Evolutionary conservation across 2,888 invertebrate genomes (phyloP), one percentile per base, ranked within the genome.

Genomic region (Pristionchus japonicus): DNA sequence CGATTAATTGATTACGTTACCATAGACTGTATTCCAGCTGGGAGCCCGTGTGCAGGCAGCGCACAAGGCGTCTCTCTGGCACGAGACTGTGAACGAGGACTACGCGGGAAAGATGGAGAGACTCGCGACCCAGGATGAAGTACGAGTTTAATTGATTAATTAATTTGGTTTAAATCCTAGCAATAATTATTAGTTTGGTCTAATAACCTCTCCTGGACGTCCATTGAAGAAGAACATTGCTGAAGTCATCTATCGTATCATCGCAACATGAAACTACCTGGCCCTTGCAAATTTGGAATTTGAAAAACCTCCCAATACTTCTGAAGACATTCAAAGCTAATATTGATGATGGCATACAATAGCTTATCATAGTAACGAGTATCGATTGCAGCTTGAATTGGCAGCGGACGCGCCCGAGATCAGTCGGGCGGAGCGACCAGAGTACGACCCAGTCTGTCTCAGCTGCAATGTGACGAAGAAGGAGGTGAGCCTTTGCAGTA

Each of bases 401-500:
- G 67, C 61, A 7, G 40, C 64, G 67, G 93, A 93, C 82, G 40
- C 87, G 3, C 64, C 88, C 13, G 88, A 90, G 34, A 27, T 92
- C 23, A n/a, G 70, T n/a, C 34, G 89, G 3, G 91, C 89, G 23
- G 89, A 92, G 11, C 89, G 93, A 11, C 93, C 93, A 23, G 88
- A 88, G 15, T 91, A 90, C 70, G 94, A 94, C 88, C 90, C 92
- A 20, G 88, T 92, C 74, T 94, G 94, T 88, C 89, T 91, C 83
- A 92, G 93, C n/a, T 94, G 94, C 88, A 92, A 93, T 86, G 93
- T 93, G 31, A 89, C 86, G 20, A 92, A 92, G 89, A 91, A 91
- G 80, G 74, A 89, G 88, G 93, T 92, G 6, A 49, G 49, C 11
- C 6, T 20, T 47, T 11, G 6, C n/a, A n/a, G 47, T 80, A 40